Evolutionary conservation across 2,797 vertebrate genomes (phyloP).

Genomic region (Epinephelus coioides): DNA sequence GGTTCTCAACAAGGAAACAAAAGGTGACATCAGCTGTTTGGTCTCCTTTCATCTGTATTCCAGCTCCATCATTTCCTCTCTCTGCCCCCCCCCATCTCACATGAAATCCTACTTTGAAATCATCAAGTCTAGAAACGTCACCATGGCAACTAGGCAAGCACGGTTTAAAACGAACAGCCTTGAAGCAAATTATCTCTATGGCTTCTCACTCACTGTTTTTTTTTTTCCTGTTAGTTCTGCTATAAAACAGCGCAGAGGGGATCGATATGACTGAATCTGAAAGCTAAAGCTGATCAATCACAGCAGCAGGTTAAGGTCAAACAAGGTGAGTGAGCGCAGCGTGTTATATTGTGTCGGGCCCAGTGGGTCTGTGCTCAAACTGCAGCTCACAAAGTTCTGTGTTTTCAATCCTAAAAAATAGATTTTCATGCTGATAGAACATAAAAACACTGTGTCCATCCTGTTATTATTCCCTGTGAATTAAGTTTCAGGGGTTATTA

Average conservation of each 20-base stretch:
- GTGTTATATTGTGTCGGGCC: neutral
- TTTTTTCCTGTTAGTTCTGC: slow-evolving; percentile 19
- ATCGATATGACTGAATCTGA: slow-evolving; percentile 32
- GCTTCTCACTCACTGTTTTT: slow-evolving; percentile 18
- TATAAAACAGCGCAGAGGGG: slow-evolving; percentile 13
- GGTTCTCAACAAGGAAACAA: slow-evolving; percentile 26
- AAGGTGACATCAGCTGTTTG: slow-evolving; percentile 67
- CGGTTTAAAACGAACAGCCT: slow-evolving; percentile 64
- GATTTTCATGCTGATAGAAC: neutral
- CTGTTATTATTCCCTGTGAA: neutral
- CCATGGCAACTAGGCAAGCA: slow-evolving; percentile 86
- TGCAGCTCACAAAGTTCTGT: neutral
- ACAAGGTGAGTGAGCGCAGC: slow-evolving; percentile 50
- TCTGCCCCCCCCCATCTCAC: slow-evolving; percentile 46
- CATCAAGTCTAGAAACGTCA: slow-evolving; percentile 76
- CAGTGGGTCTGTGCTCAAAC: neutral
- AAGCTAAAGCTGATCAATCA: slow-evolving; percentile 35
- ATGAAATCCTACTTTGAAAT: slow-evolving; percentile 82
- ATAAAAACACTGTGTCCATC: neutral
- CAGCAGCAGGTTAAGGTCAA: slow-evolving; percentile 47
- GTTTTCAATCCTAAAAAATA: neutral
- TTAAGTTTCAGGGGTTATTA: neutral
- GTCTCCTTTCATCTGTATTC: slow-evolving; percentile 78
- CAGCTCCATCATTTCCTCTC: slow-evolving; percentile 71
- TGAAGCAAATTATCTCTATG: slow-evolving; percentile 60